phyloP scores from a whole-genome alignment of 2,113 vertebrate species.

The Gyps fulvus region DNA sequence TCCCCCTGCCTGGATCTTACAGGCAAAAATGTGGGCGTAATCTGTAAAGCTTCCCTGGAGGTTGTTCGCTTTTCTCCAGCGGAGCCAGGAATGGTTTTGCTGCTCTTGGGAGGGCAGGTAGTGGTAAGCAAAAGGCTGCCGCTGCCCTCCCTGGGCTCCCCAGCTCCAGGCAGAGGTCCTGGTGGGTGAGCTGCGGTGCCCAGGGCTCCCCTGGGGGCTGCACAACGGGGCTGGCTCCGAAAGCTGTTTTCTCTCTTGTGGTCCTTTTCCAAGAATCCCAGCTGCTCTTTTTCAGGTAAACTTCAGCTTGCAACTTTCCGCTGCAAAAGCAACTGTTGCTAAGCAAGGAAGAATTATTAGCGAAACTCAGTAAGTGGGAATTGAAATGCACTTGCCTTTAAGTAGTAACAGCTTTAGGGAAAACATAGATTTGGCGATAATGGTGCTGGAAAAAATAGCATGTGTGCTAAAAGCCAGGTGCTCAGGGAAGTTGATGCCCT shows the following conservation, averaged over 20 bases:
- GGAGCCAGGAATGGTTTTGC: background rate
- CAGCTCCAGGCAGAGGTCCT: background rate
- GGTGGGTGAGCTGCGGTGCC: background rate
- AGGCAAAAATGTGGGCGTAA: background rate
- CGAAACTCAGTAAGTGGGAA: background rate
- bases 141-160: background rate
- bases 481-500: fast-evolving
- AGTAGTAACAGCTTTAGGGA: background rate
- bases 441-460: fast-evolving
- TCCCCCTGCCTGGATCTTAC: background rate
- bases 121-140: background rate
- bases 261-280: background rate
- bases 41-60: background rate
- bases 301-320: background rate
- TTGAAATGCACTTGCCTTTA: background rate
- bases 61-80: background rate
- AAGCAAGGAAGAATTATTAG: background rate
- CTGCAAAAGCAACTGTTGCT: background rate
- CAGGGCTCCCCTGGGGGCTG: background rate
- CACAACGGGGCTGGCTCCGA: background rate
- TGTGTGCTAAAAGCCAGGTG: background rate
- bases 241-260: background rate
- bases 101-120: background rate
- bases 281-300: background rate
- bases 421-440: background rate